Percentiles rank a stretch among this genome's conserved stretches.
These are phyloP conservation scores for Drosophila kurseongensis DNA, from an alignment of 1,140 invertebrate genomes.

Conservation along the genomic window DNA sequence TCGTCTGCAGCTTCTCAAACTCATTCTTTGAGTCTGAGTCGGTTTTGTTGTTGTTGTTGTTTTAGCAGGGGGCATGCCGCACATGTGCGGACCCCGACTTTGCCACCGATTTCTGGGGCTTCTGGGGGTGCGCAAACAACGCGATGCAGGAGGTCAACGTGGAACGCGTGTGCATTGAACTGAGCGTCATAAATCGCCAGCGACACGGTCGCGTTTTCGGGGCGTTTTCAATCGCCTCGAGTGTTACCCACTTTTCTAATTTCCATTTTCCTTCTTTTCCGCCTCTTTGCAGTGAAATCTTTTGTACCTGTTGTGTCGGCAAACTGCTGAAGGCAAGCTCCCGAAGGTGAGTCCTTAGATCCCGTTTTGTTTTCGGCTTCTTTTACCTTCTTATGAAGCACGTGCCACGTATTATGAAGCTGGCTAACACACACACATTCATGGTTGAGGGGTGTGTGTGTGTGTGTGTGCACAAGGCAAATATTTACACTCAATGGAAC, in stretches of 20 bases:
- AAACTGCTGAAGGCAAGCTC: constrained; percentile 49
- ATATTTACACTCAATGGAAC: constrained; percentile 82
- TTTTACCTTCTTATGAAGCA: constrained; percentile 47
- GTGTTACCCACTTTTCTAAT: constrained; percentile 19
- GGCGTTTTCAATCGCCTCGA: constrained; percentile 11
- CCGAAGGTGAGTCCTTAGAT: constrained; percentile 31
- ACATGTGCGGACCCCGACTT: constrained; percentile 42
- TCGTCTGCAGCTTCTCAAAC: constrained; percentile 40
- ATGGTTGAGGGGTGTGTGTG: not conserved
- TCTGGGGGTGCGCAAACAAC: constrained; percentile 25
- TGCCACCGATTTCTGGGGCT: constrained; percentile 16
- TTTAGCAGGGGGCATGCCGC: constrained; percentile 33
- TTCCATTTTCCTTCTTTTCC: constrained; percentile 21
- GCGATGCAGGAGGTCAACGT: constrained; percentile 44
- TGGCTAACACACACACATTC: constrained; percentile 24
- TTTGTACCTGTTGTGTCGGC: constrained; percentile 75
- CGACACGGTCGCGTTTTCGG: constrained; percentile 18
- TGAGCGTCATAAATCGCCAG: constrained; percentile 66
- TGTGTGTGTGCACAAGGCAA: constrained; percentile 51
- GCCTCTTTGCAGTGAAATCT: constrained; percentile 58
- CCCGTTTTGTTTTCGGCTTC: constrained; percentile 47
- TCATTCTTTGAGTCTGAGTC: constrained; percentile 6
- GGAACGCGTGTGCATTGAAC: constrained; percentile 64
- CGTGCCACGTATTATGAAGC: constrained; percentile 62
- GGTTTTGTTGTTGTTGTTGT: not conserved